A percentile compares a stretch with the other conserved stretches of the same genome.
These are phyloP conservation scores for Hypomecis punctinalis DNA, from an alignment of 2,888 invertebrate genomes.

Conservation along the genomic window DNA sequence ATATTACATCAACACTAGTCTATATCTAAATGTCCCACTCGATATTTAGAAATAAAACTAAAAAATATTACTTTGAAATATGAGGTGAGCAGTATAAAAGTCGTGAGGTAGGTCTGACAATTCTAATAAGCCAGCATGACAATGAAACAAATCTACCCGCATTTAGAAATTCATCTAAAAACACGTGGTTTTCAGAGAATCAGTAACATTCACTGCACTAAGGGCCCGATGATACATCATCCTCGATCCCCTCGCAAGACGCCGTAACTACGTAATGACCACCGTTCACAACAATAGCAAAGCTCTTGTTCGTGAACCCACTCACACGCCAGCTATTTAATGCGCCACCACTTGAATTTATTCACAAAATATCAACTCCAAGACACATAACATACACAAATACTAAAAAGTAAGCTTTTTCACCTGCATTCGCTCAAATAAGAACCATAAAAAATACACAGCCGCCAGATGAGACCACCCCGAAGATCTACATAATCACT, in stretches of 20 bases:
- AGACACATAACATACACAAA: constrained; percentile 38
- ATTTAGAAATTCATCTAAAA: no score
- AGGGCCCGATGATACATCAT: background rate
- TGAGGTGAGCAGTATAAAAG: no score
- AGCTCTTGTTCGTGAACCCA: constrained; percentile 24
- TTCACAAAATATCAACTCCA: constrained; percentile 27
- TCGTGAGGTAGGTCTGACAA: background rate
- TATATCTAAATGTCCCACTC: no score
- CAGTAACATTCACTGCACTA: background rate
- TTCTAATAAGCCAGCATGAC: background rate
- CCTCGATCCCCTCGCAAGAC: constrained; percentile 6
- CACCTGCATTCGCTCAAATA: constrained; percentile 55
- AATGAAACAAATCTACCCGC: background rate
- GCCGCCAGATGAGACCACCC: constrained; percentile 60
- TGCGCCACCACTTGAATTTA: background rate
- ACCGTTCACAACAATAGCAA: constrained; percentile 26
- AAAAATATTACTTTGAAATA: no score
- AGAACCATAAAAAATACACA: constrained; percentile 55
- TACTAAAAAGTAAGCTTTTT: constrained; percentile 39
- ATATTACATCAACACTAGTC: no score
- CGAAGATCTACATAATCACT: constrained; percentile 71
- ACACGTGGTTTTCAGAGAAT: background rate
- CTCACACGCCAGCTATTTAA: constrained; percentile 1
- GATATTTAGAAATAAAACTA: no score
- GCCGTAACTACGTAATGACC: constrained; percentile 33